Conservation (phyloP, 1,140 invertebrate species). For the Pygmarrhopalites habei region DNA sequence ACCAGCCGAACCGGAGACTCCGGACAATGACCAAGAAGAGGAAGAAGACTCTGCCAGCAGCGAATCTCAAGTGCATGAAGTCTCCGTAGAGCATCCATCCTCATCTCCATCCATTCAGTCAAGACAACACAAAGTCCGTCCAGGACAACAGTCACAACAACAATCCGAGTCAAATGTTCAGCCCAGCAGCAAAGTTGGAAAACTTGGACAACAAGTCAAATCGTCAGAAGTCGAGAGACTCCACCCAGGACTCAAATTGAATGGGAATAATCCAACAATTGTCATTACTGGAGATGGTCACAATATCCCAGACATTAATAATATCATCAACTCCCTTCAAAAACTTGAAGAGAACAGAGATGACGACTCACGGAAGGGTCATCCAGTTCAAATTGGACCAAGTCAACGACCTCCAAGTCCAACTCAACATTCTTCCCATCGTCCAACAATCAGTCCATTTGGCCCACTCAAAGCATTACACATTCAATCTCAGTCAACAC, state of each 20-base stretch:
- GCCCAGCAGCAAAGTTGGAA: no score
- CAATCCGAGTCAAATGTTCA: background rate
- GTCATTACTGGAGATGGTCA: slow-evolving; percentile 30
- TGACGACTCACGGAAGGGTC: background rate
- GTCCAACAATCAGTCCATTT: background rate
- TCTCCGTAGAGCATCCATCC: slow-evolving; percentile 3
- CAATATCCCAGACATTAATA: slow-evolving; percentile 27
- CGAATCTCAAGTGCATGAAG: slow-evolving; percentile 21
- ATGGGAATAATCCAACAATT: slow-evolving; percentile 11
- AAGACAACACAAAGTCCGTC: no score
- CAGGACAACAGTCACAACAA: background rate
- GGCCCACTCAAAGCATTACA: background rate
- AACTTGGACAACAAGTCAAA: no score
- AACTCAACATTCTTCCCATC: background rate
- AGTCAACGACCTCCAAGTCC: background rate
- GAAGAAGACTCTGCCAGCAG: slow-evolving; percentile 20
- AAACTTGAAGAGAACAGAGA: no score
- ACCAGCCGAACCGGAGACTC: background rate
- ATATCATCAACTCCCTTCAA: slow-evolving; percentile 28
- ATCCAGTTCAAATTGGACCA: background rate
- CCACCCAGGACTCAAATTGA: background rate
- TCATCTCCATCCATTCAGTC: background rate
- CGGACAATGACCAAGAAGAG: background rate
- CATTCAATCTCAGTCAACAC: background rate
- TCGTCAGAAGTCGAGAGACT: background rate